Evolutionary conservation across 1,140 invertebrate species (phyloP).

Genomic region (Papilio xuthus): DNA sequence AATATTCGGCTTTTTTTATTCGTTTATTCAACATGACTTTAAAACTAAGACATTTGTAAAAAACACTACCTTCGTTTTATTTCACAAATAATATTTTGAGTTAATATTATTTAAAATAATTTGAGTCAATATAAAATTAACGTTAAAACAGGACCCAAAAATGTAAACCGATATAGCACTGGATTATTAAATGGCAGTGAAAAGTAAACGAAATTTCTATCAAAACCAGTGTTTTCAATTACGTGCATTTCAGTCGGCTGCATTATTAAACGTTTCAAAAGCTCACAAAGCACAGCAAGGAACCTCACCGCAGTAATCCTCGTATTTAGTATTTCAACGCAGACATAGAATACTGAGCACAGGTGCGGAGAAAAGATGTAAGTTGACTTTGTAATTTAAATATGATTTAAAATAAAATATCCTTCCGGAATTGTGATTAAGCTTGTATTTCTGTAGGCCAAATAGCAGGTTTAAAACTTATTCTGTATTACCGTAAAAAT

Average conservation of each 20-base stretch:
- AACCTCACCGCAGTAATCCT: constrained; percentile 36
- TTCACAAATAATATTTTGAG: too few species aligned
- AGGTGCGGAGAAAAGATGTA: constrained; percentile 33
- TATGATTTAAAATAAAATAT: not conserved
- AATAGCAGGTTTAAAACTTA: too few species aligned
- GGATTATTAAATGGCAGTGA: constrained; percentile 25
- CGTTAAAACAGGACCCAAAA: not conserved
- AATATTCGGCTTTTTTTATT: too few species aligned
- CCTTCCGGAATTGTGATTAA: not conserved
- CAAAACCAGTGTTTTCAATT: constrained; percentile 31
- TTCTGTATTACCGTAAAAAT: too few species aligned
- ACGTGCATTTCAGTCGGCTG: constrained; percentile 31
- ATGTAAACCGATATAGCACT: not conserved
- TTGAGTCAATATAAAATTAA: not conserved
- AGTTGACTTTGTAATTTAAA: constrained; percentile 34
- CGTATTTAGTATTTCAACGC: constrained; percentile 35
- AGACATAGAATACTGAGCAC: constrained; percentile 1
- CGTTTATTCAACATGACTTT: too few species aligned
- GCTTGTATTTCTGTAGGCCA: not conserved
- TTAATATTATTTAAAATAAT: not conserved
- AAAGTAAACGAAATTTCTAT: constrained; percentile 35
- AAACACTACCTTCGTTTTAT: too few species aligned
- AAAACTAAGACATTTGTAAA: too few species aligned
- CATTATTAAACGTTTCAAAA: constrained; percentile 31
- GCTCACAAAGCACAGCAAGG: constrained; percentile 26